Conservation (phyloP, 2,113 vertebrate species). For the Corvus hawaiiensis region DNA sequence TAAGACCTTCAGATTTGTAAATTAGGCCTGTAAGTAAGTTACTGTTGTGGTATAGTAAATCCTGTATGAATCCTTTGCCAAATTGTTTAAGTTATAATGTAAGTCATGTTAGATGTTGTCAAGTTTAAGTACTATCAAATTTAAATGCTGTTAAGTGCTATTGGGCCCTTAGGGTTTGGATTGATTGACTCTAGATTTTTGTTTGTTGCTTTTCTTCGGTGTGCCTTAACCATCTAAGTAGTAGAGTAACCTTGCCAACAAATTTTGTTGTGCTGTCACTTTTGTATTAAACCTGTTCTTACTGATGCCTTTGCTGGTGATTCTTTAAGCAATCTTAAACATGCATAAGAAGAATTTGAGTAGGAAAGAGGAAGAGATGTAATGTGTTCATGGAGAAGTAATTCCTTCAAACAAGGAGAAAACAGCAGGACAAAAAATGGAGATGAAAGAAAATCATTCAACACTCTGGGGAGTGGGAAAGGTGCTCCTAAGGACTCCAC, state of each 20-base stretch:
- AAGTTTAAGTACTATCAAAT: neutral
- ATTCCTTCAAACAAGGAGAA: neutral
- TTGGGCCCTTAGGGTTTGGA: neutral
- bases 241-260: neutral
- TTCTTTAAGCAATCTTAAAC: neutral
- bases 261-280: neutral
- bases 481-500: neutral
- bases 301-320: neutral
- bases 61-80: neutral
- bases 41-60: neutral
- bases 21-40: neutral
- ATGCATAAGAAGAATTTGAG: neutral
- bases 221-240: neutral
- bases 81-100: neutral
- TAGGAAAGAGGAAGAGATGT: neutral
- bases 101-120: neutral
- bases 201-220: neutral
- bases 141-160: neutral
- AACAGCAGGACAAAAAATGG: neutral
- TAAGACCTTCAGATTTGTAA: neutral
- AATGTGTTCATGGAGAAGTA: neutral
- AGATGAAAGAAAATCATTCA: neutral
- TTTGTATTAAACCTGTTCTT: neutral
- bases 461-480: neutral
- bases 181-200: neutral